These are phyloP conservation scores for Drosophila arizonae DNA, from an alignment of 1,140 invertebrate genomes.

Conservation along the genomic window DNA sequence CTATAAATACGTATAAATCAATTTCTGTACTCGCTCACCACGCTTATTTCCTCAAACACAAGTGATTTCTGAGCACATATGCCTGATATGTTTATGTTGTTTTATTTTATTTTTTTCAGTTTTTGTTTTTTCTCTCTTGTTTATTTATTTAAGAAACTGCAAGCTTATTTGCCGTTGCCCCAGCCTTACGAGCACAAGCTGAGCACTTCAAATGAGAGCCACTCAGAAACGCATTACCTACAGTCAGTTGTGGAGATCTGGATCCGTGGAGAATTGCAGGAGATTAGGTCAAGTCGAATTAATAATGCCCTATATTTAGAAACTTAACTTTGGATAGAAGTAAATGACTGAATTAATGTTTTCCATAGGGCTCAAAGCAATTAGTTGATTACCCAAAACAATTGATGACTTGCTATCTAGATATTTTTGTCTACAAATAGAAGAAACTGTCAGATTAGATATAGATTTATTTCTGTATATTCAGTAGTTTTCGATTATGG, in stretches of 20 bases:
- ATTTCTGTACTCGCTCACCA: not conserved
- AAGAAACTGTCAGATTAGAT: too few species aligned
- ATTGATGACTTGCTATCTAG: too few species aligned
- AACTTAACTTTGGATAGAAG: too few species aligned
- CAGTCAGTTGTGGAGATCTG: not conserved
- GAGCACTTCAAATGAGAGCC: conserved; percentile 11
- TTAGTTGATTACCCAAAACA: too few species aligned
- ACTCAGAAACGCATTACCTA: not conserved
- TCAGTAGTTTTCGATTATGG: too few species aligned
- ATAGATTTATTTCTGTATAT: too few species aligned
- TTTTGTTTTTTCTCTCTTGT: not conserved
- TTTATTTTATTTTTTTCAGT: too few species aligned
- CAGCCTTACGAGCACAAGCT: conserved; percentile 4
- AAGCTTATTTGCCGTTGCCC: not conserved
- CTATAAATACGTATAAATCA: too few species aligned
- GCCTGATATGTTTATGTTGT: not conserved
- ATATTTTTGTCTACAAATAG: too few species aligned
- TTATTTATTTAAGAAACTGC: conserved; percentile 6
- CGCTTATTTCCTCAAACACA: too few species aligned
- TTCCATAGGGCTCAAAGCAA: too few species aligned
- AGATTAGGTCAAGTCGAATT: not conserved
- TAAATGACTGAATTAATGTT: too few species aligned
- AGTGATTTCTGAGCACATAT: not conserved
- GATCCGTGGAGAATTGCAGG: not conserved
- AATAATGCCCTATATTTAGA: not conserved